Percentiles rank a stretch among this genome's conserved stretches.
Conservation (phyloP, 2,888 invertebrate genomes). For the Drosophila bunnanda region DNA sequence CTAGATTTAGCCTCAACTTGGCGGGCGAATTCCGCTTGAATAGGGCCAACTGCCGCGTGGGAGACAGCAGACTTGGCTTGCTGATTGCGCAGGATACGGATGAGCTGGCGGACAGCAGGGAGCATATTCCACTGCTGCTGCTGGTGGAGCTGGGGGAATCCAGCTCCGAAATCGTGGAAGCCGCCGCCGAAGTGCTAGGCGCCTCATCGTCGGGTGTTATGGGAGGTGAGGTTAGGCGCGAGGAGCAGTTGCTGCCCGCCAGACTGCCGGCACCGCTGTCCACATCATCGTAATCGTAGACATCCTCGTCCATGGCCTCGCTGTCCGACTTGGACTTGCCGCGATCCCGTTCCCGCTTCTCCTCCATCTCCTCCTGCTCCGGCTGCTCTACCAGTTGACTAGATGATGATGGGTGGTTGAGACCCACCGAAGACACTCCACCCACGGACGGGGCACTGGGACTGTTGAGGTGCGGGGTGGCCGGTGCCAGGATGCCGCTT, state of each 20-base stretch:
- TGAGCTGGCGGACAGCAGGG: conserved; percentile 32
- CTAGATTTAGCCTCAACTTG: conserved; percentile 80
- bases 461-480: conserved; percentile 55
- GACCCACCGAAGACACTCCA: conserved; percentile 15
- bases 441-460: conserved; percentile 27
- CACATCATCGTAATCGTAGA: conserved; percentile 71
- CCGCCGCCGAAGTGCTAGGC: conserved; percentile 66
- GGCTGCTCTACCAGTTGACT: conserved; percentile 71
- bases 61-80: conserved; percentile 55
- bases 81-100: conserved; percentile 31
- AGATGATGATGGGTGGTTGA: conserved; percentile 49
- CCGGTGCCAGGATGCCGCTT: conserved; percentile 81
- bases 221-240: conserved; percentile 82
- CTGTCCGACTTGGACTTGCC: conserved; percentile 73
- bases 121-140: conserved; percentile 58
- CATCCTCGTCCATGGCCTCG: conserved; percentile 77
- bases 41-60: conserved; percentile 67
- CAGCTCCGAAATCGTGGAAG: conserved; percentile 50
- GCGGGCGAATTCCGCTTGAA: conserved; percentile 82
- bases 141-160: conserved; percentile 70
- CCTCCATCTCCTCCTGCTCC: conserved; percentile 52
- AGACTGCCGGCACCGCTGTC: conserved; percentile 72
- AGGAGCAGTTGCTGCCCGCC: conserved; percentile 78
- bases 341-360: conserved; percentile 22
- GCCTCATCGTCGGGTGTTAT: conserved; percentile 78